These are phyloP conservation scores for Chrysomela aeneicollis DNA, from an alignment of 2,888 invertebrate genomes.

Conservation along the genomic window DNA sequence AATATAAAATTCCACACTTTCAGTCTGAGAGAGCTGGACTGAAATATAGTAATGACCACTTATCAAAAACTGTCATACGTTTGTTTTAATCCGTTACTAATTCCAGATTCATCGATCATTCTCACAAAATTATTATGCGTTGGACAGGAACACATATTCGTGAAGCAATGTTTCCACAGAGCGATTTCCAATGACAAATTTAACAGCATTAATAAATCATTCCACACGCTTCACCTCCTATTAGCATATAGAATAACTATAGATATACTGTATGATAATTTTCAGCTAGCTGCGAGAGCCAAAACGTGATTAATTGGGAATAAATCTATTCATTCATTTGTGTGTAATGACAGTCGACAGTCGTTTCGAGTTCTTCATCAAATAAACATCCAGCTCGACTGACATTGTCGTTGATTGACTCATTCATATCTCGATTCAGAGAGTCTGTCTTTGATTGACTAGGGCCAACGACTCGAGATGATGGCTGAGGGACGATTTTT, in stretches of 20 bases:
- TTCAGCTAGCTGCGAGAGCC: background rate
- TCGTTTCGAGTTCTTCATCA: background rate
- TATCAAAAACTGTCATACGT: background rate
- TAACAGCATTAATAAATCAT: constrained; percentile 1
- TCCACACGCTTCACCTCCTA: background rate
- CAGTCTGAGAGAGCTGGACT: no score
- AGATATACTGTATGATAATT: background rate
- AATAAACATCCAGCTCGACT: background rate
- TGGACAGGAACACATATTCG: constrained; percentile 17
- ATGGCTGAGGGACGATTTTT: constrained; percentile 10
- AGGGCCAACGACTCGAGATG: constrained; percentile 27
- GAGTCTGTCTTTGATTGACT: constrained; percentile 32
- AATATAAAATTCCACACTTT: no score
- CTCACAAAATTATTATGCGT: constrained; percentile 32
- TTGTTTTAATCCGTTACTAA: constrained; percentile 26
- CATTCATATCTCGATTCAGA: constrained; percentile 32
- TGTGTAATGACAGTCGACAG: background rate
- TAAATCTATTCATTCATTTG: no score
- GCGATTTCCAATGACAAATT: constrained; percentile 24
- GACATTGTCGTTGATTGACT: constrained; percentile 28
- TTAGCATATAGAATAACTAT: background rate
- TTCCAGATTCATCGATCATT: constrained; percentile 34
- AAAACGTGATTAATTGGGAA: no score
- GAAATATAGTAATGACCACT: background rate
- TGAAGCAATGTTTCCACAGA: constrained; percentile 26